phyloP scores from a whole-genome alignment of 2,888 invertebrate genomes.

The Troglohyphantes excavatus region DNA sequence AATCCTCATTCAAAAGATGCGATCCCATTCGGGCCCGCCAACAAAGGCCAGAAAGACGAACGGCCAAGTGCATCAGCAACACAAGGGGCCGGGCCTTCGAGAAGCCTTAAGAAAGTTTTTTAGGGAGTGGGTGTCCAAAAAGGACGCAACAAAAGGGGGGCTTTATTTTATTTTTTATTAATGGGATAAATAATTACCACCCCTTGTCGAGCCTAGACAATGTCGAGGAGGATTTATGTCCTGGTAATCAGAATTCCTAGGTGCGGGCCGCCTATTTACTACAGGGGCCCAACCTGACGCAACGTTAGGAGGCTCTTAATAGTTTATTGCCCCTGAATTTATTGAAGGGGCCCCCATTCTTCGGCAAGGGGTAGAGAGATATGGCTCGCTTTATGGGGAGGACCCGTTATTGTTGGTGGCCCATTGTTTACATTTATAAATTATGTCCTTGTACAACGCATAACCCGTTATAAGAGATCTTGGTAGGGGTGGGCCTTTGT shows the following conservation, averaged over 20 bases:
- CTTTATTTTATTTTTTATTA: constrained; percentile 41
- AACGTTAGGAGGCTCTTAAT: background rate
- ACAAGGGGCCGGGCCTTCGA: background rate
- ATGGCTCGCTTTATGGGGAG: constrained; percentile 19
- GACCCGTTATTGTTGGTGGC: constrained; percentile 33
- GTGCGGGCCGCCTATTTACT: background rate
- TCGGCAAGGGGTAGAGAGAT: constrained; percentile 32
- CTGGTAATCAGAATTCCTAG: constrained; percentile 45
- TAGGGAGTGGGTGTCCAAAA: constrained; percentile 7
- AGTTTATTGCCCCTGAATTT: constrained; percentile 60
- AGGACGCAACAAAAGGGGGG: background rate
- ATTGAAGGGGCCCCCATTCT: constrained; percentile 33
- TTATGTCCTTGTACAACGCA: constrained; percentile 18
- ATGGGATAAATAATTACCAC: constrained; percentile 69
- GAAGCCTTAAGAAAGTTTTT: background rate
- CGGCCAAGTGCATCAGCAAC: background rate
- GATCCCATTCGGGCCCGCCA: background rate
- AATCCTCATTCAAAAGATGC: constrained; percentile 9
- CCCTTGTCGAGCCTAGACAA: constrained; percentile 63
- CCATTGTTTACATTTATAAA: constrained; percentile 74
- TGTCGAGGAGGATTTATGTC: constrained; percentile 34
- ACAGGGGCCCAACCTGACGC: background rate
- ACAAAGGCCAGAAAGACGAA: background rate
- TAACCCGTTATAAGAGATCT: constrained; percentile 23
- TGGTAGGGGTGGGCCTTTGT: constrained; percentile 32